Conservation (phyloP, 2,888 invertebrate genomes). For the Parnassius mnemosyne region DNA sequence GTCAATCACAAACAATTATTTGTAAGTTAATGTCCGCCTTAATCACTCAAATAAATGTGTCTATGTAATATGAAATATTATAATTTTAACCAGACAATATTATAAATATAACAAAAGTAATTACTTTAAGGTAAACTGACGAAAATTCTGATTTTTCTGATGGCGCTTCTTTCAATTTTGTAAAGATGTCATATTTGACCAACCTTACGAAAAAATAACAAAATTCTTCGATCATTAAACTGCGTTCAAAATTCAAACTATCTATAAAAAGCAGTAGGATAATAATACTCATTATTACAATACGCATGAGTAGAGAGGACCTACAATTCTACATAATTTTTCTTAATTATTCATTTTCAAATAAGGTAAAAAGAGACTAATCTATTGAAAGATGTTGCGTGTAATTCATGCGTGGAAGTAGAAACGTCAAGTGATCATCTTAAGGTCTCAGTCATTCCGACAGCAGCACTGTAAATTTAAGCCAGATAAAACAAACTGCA, state of each 20-base stretch:
- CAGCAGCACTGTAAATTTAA: too few relatives aligned
- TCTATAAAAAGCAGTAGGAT: too few relatives aligned
- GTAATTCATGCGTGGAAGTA: too few relatives aligned
- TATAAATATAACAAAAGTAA: background rate
- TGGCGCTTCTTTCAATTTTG: conserved; percentile 79
- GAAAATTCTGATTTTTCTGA: conserved; percentile 54
- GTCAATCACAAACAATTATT: conserved; percentile 36
- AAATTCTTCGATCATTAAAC: background rate
- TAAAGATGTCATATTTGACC: conserved; percentile 47
- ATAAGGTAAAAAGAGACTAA: too few relatives aligned
- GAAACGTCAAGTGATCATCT: too few relatives aligned
- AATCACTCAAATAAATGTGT: conserved; percentile 24
- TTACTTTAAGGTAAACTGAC: conserved; percentile 26
- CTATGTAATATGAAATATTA: conserved; percentile 11
- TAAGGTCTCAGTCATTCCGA: too few relatives aligned
- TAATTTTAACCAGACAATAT: background rate
- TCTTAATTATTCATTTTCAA: too few relatives aligned
- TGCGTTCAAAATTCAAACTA: conserved; percentile 9
- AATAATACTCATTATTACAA: too few relatives aligned
- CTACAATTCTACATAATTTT: too few relatives aligned
- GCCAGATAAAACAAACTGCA: too few relatives aligned
- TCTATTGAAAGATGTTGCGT: too few relatives aligned
- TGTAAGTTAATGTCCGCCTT: conserved; percentile 4
- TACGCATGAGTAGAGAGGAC: too few relatives aligned
- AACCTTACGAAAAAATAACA: conserved; percentile 34